Evolutionary conservation across 2,888 invertebrate genomes (phyloP).

Genomic region (Perizoma affinitatum): DNA sequence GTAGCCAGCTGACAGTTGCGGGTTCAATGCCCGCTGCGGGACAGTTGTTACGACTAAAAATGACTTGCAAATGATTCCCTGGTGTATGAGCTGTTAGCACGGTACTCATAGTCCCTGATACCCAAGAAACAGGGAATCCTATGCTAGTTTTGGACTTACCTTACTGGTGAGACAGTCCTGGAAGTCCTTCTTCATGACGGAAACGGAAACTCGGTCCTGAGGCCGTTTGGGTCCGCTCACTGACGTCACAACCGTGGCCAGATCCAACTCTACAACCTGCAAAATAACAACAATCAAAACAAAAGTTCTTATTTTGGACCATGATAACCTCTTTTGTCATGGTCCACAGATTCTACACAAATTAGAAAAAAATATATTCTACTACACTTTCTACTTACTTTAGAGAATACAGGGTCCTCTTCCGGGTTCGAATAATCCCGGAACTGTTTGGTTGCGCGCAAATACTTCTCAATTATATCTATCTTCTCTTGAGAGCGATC

Average conservation of each 20-base stretch:
- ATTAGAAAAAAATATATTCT: too few species aligned
- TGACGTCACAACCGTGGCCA: conserved; percentile 95
- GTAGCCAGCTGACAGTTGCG: too few species aligned
- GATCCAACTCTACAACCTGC: conserved; percentile 92
- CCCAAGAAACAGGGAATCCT: background rate
- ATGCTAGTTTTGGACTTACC: conserved; percentile 79
- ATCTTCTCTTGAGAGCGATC: conserved; percentile 92
- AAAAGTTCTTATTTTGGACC: too few species aligned
- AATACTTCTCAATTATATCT: conserved; percentile 90
- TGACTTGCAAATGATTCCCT: too few species aligned
- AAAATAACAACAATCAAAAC: conserved; percentile 23
- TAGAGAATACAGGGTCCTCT: conserved; percentile 87
- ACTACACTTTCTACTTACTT: conserved; percentile 35
- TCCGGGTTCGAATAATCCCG: conserved; percentile 89
- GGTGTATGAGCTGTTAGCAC: too few species aligned
- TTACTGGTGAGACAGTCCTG: conserved; percentile 92
- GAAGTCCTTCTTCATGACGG: conserved; percentile 96
- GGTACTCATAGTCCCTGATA: too few species aligned
- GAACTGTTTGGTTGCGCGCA: conserved; percentile 92
- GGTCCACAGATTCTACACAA: too few species aligned
- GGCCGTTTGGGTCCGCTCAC: conserved; percentile 99
- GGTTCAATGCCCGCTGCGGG: too few species aligned
- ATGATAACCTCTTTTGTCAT: too few species aligned
- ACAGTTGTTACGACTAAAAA: too few species aligned
- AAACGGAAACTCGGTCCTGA: conserved; percentile 96